Evolutionary conservation across 2,888 invertebrate genomes (phyloP), one percentile per base, ranked within the genome.

Genomic region (Acanthosoma haemorrhoidale): DNA sequence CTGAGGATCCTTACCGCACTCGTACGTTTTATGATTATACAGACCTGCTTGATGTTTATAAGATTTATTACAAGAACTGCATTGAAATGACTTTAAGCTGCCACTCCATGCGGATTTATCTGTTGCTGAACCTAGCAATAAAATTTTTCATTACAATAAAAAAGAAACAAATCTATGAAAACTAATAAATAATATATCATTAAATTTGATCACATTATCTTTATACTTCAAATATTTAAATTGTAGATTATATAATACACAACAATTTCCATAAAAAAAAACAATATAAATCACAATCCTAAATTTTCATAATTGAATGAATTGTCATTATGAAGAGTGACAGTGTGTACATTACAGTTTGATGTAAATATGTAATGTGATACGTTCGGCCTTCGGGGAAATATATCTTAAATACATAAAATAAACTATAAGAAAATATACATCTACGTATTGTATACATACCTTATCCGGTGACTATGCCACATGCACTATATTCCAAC

Each of bases 1-100:
- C 61, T 75, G 72, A 13, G 75, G 75, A 58, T 73, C 71, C 63
- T 74, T 73, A 1, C 75, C 75, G 29, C 75, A 75, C 68, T 75
- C 74, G 51, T 74, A 75, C n/a, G 71, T 71, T 43, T 73, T 67
- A 68, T 75, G 75, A 18, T 74, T 73, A 9, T 67, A 43, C 9
- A 75, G 64, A 34, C 71, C 73, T 63, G 72, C 64, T 43, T 68
- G 71, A 51, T 74, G 71, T 66, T 73, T 73, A 69, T 73, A 73
- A 13, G 66, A 58, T 13, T 69, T 68, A 9, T 31, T 15, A 43
- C 43, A 43, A 21, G 43, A 21, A 43, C 25, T 21, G 13, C 43
- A 43, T 11, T 43, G 43, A 43, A 43, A 43, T 43, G 18, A 21
- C 21, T 43, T 43, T 21, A 13, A 3, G 11, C 21, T 11, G 8